phyloP scores from a whole-genome alignment of 37 sponge, comb jelly and placozoan genomes.

The Axinella damicornis region DNA sequence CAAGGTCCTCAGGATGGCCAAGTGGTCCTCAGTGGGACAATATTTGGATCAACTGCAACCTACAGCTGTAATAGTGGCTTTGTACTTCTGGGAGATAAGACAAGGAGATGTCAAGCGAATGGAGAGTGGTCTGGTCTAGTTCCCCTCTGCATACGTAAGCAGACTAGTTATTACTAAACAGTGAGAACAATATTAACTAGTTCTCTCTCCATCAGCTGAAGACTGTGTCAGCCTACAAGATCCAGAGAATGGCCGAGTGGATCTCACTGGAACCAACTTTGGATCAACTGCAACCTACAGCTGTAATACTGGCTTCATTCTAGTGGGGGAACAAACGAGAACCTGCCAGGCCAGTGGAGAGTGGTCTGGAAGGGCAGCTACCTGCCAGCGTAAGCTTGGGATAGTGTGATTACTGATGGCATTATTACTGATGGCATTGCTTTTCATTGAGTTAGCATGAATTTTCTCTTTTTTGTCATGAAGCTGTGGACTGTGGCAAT shows the following conservation, averaged over 20 bases:
- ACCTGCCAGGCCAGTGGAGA: conserved; percentile 16
- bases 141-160: conserved; percentile 46
- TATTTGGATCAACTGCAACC: conserved; percentile 44
- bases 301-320: conserved; percentile 23
- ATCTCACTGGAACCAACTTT: conserved; percentile 20
- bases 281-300: conserved; percentile 30
- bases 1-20: conserved; percentile 37
- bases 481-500: conserved; percentile 29
- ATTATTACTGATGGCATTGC: no score
- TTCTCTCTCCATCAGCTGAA: no score
- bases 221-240: conserved; percentile 5
- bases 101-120: conserved; percentile 47
- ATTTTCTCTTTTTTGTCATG: neutral
- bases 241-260: conserved; percentile 35
- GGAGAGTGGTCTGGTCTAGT: conserved; percentile 54
- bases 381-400: conserved; percentile 1
- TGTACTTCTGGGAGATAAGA: conserved; percentile 33
- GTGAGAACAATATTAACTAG: no score
- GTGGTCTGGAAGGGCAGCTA: conserved; percentile 42
- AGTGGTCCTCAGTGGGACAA: conserved; percentile 23
- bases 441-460: no score
- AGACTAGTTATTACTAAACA: no score
- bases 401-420: no score
- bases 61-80: conserved; percentile 66
- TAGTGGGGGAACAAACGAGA: conserved; percentile 1